These are phyloP conservation scores for Thymelicus sylvestris DNA, from an alignment of 2,888 invertebrate genomes.

Conservation along the genomic window DNA sequence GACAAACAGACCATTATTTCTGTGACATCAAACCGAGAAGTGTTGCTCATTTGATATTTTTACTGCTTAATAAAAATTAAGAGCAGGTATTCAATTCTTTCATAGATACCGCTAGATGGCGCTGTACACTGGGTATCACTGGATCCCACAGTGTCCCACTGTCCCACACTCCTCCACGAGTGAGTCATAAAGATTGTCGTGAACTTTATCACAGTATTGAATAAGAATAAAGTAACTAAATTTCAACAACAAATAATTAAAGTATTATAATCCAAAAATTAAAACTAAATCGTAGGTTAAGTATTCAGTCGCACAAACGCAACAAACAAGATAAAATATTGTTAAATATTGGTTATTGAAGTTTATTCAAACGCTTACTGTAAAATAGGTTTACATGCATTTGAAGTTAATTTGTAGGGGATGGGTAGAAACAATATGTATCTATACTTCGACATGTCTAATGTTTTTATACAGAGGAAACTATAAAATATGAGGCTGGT, in stretches of 20 bases:
- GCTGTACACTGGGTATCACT: background rate
- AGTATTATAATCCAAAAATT: constrained; percentile 2
- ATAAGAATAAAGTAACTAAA: background rate
- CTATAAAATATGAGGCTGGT: constrained; percentile 13
- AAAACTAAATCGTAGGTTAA: constrained; percentile 5
- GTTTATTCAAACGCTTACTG: constrained; percentile 9
- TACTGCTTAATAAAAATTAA: no score
- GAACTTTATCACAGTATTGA: background rate
- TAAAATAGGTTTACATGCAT: constrained; percentile 16
- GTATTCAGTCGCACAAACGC: constrained; percentile 26
- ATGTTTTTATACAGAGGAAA: background rate
- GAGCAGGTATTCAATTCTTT: no score
- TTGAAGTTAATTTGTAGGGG: constrained; percentile 21
- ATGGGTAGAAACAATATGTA: constrained; percentile 15
- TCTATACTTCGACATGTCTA: constrained; percentile 1
- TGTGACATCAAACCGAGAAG: no score
- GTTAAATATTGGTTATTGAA: constrained; percentile 2
- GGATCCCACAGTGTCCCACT: background rate
- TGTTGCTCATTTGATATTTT: no score
- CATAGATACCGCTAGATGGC: no score
- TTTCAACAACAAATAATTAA: background rate
- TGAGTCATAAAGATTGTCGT: background rate
- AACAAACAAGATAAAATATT: constrained; percentile 1
- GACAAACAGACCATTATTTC: no score
- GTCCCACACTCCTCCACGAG: background rate